Conservation (phyloP, 23 tunicate genomes). For the Oikopleura dioica region DNA sequence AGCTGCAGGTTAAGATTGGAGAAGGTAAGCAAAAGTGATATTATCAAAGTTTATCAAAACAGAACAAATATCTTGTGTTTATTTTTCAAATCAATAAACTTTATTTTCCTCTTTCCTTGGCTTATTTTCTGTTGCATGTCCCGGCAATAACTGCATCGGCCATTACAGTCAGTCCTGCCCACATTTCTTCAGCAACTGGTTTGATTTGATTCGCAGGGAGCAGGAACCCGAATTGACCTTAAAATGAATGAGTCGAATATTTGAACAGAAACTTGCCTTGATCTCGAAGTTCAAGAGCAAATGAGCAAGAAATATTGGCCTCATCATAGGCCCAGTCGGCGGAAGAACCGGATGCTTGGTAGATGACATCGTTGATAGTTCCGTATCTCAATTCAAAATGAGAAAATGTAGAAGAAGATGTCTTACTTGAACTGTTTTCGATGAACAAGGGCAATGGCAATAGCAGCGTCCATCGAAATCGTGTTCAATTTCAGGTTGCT, state of each 20-base stretch:
- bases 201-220: neutral
- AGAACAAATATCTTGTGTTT: no score
- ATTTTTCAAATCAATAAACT: no score
- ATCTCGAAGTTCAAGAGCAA: constrained; percentile 1
- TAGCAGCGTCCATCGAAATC: neutral
- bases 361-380: neutral
- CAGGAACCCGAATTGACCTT: neutral
- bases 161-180: neutral
- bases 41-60: no score
- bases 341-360: neutral
- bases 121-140: neutral
- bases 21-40: neutral
- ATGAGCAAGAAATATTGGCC: neutral
- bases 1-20: neutral
- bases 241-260: neutral
- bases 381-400: no score
- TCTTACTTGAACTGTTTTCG: neutral
- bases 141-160: neutral
- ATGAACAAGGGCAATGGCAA: neutral
- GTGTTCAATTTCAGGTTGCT: neutral
- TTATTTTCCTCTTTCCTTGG: no score
- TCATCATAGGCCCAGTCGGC: constrained; percentile 8
- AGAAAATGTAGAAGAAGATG: no score
- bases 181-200: constrained; percentile 1
- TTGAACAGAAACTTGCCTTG: neutral